These are phyloP conservation scores for Mimachlamys varia DNA, from an alignment of 2,888 invertebrate genomes.

Conservation along the genomic window DNA sequence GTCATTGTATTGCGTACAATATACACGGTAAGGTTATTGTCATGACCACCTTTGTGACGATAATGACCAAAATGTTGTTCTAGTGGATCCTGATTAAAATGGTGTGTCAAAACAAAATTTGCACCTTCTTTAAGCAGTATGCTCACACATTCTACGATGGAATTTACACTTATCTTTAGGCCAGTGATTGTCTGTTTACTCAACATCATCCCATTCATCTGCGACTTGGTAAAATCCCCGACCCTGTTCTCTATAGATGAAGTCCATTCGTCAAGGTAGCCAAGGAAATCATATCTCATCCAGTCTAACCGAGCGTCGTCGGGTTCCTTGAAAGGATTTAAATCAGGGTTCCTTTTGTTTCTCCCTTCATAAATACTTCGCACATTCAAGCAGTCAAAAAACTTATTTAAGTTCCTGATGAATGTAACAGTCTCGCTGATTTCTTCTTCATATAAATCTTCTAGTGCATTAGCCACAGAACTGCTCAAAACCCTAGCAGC, in stretches of 20 bases:
- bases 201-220: slow-evolving; percentile 46
- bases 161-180: slow-evolving; percentile 47
- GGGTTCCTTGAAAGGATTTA: slow-evolving; percentile 36
- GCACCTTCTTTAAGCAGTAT: slow-evolving; percentile 38
- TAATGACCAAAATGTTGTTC: slow-evolving; percentile 54
- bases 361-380: slow-evolving; percentile 45
- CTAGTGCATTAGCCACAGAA: slow-evolving; percentile 50
- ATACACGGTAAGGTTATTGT: slow-evolving; percentile 50
- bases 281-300: slow-evolving; percentile 47
- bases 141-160: slow-evolving; percentile 51
- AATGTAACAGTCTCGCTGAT: slow-evolving; percentile 52
- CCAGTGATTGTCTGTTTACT: slow-evolving; percentile 54
- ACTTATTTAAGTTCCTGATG: slow-evolving; percentile 52
- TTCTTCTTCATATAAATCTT: slow-evolving; percentile 40
- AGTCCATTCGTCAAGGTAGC: slow-evolving; percentile 52
- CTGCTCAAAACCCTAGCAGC: slow-evolving; percentile 51
- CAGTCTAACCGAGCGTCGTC: slow-evolving; percentile 50
- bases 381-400: slow-evolving; percentile 55
- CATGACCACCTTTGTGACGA: slow-evolving; percentile 38
- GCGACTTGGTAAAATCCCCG: slow-evolving; percentile 36
- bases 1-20: slow-evolving; percentile 46
- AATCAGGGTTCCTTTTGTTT: slow-evolving; percentile 46
- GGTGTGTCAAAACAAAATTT: slow-evolving; percentile 50
- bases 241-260: slow-evolving; percentile 36
- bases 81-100: slow-evolving; percentile 53